Base-by-base conservation (phyloP, 2,888 invertebrate species). In the Microplitis deprimator region DNA sequence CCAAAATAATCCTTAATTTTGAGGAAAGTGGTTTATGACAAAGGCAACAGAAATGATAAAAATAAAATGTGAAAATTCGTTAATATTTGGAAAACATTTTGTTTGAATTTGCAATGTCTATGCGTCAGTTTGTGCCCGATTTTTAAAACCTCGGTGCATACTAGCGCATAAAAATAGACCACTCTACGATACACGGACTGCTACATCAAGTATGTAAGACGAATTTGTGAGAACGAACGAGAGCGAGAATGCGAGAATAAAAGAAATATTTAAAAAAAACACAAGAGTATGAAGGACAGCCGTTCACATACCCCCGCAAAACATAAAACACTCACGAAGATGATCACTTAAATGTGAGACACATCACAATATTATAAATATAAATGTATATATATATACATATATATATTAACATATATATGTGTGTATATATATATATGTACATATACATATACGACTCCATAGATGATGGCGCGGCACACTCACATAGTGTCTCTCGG, bases 401-500 rank as follows among this genome's bases (percentile, higher is more conserved):
- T 50, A 2, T 50, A 50, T 50, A 50, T 50, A 50, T 50, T 5
- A 4, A 50, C 13, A 50, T 50, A 8, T 50, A 50, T 50, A 8
- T 50, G 6, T 50, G 8, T 50, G 5, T 50, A 50, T 50, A 50
- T 50, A 50, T 50, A 50, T 50, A 8, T 41, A 41, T 41, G 10
- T 41, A 41, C 7, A 41, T 20, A 65, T 89, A 87, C 87, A 89
- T 89, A 89, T 89, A 89, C 89, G 89, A 89, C 89, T 89, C 89
- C 88, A 89, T 89, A 89, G 89, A 89, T 90, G 89, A 89, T 89
- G 89, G 89, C 89, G 89, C 89, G 89, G 89, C 89, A 89, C 89
- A 89, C 89, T 89, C 89, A 89, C 89, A 89, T 89, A 89, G 89
- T 89, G 89, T 90, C 89, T 89, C 89, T 89, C 89, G 89, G 89